Evolutionary conservation across 2,888 invertebrate species (phyloP).

Genomic region (Exephanes ischioxanthus): DNA sequence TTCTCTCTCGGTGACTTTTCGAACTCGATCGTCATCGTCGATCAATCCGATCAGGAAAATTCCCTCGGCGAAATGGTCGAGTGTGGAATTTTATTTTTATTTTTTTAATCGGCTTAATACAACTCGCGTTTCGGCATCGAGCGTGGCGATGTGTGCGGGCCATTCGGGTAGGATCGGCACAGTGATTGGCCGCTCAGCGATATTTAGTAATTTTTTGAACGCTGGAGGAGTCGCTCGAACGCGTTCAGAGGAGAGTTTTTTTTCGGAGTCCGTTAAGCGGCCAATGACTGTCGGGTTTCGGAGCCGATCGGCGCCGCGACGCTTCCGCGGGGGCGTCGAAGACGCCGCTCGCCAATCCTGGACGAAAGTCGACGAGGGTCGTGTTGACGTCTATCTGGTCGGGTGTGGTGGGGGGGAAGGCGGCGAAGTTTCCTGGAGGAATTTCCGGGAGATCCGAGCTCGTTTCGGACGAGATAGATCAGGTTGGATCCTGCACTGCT

Average conservation of each 20-base stretch:
- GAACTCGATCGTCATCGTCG: no score
- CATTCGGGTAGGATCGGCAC: no score
- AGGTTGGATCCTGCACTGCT: conserved; percentile 30
- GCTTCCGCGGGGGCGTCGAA: conserved; percentile 66
- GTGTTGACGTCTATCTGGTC: conserved; percentile 21
- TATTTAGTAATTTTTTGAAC: neutral
- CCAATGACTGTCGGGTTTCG: neutral
- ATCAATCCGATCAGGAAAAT: conserved; percentile 11
- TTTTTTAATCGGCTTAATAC: no score
- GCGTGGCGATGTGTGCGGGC: no score
- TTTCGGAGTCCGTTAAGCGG: conserved; percentile 32
- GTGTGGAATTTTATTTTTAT: neutral
- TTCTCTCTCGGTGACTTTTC: neutral
- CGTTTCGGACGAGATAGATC: conserved; percentile 24
- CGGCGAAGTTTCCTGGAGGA: conserved; percentile 77
- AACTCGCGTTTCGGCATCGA: no score
- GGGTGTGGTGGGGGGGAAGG: conserved; percentile 69
- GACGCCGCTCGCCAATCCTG: conserved; percentile 67
- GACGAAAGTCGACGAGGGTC: conserved; percentile 61
- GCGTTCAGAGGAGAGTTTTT: conserved; percentile 37
- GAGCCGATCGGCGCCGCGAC: conserved; percentile 30
- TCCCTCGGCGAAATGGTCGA: neutral
- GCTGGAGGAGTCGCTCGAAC: neutral
- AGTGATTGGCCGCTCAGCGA: no score
- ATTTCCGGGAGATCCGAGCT: conserved; percentile 73